Percentiles rank a stretch among this genome's conserved stretches.
These are phyloP conservation scores for Muntiacus muntjak DNA, from an alignment of 2,113 vertebrate species.

Conservation along the genomic window DNA sequence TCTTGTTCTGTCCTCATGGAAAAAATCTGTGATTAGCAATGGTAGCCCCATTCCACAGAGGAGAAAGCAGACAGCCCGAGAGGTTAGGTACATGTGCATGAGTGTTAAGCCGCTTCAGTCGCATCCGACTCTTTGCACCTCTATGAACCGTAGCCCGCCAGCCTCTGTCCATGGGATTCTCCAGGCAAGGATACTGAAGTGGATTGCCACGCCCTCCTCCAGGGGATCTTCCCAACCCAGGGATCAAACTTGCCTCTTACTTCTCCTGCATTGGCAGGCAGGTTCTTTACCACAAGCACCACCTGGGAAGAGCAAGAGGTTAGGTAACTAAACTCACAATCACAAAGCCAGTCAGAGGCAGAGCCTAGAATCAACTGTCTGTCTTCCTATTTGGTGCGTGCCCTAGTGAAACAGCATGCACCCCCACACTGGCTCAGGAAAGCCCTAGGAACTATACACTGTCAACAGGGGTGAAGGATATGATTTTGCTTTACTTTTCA, in stretches of 20 bases:
- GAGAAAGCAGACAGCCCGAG: not conserved
- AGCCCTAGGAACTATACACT: not conserved
- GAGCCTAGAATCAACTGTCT: not conserved
- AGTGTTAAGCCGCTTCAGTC: not conserved
- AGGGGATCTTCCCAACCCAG: not conserved
- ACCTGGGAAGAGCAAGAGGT: not conserved
- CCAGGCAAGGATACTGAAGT: not conserved
- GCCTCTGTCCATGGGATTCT: not conserved
- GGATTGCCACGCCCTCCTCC: not conserved
- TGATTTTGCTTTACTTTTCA: not conserved
- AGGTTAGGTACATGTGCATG: not conserved
- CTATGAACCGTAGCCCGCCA: rapidly evolving
- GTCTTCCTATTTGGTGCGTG: not conserved
- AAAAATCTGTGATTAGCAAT: not conserved
- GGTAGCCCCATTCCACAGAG: not conserved
- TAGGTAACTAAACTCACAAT: not conserved
- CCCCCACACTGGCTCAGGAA: not conserved
- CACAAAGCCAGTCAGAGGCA: not conserved
- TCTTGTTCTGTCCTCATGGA: not conserved
- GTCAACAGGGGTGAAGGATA: not conserved
- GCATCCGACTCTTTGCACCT: not conserved
- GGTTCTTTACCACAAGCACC: not conserved
- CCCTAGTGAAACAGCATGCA: not conserved
- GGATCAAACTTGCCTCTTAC: not conserved
- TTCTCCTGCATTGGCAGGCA: not conserved